Evolutionary conservation across 1,140 invertebrate genomes (phyloP).

Genomic region (Macrobrachium nipponense): DNA sequence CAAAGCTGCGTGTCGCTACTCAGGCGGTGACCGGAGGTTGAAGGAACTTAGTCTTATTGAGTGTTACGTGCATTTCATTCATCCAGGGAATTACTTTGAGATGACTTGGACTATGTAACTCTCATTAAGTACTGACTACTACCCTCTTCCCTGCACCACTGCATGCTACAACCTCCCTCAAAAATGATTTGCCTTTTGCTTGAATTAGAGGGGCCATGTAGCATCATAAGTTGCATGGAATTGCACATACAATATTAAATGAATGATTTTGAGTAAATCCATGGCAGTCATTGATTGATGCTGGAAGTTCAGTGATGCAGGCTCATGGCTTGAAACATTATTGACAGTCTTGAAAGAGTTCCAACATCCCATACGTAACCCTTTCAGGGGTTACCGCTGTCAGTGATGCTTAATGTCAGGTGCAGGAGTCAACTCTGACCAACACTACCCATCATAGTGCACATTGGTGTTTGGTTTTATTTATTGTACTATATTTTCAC

Average conservation of each 20-base stretch:
- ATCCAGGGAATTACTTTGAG: constrained; percentile 21
- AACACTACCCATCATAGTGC: constrained; percentile 47
- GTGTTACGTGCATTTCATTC: not conserved
- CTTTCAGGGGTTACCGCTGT: constrained; percentile 12
- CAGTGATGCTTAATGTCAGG: constrained; percentile 34
- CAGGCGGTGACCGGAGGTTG: constrained; percentile 46
- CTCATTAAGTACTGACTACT: constrained; percentile 22
- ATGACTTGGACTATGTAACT: constrained; percentile 1
- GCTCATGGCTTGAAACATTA: constrained; percentile 36
- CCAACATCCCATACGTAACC: constrained; percentile 5
- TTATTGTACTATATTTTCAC: constrained; percentile 28
- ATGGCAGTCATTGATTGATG: constrained; percentile 11
- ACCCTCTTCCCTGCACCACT: constrained; percentile 44
- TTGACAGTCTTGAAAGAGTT: constrained; percentile 16
- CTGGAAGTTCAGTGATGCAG: constrained; percentile 41
- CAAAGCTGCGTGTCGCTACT: constrained; percentile 58
- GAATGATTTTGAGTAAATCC: not conserved
- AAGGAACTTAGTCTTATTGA: not conserved
- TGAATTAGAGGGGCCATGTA: constrained; percentile 1
- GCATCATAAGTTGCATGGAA: constrained; percentile 36
- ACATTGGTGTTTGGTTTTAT: constrained; percentile 46
- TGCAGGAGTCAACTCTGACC: constrained; percentile 38
- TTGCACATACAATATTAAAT: not conserved
- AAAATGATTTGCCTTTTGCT: constrained; percentile 31
- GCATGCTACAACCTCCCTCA: constrained; percentile 32